phyloP scores from a whole-genome alignment of 1,140 invertebrate genomes.

The Lysiphlebus fabarum region DNA sequence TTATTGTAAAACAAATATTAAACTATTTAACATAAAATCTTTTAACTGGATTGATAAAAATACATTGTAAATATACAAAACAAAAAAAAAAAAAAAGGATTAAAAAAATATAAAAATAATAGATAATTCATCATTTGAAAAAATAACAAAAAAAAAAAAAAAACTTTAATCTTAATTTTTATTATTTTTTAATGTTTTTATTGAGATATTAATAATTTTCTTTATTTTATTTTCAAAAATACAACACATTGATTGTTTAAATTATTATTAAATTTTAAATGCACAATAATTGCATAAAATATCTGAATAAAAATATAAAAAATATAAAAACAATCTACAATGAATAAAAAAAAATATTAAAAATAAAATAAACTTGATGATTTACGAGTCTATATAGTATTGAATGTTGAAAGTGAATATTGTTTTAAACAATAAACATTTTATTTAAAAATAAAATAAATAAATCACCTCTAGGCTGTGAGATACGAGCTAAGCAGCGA shows the following conservation, averaged over 20 bases:
- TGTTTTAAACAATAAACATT: slow-evolving; percentile 30
- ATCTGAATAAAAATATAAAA: no score
- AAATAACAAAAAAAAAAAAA: slow-evolving; percentile 13
- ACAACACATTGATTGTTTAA: neutral
- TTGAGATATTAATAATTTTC: neutral
- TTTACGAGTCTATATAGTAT: slow-evolving; percentile 1
- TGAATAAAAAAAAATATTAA: no score
- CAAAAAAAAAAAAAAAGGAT: slow-evolving; percentile 13
- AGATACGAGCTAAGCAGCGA: slow-evolving; percentile 51
- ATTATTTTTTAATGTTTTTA: no score
- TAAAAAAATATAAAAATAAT: slow-evolving; percentile 11
- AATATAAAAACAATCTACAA: no score
- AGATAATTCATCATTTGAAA: slow-evolving; percentile 21
- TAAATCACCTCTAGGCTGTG: slow-evolving; percentile 52
- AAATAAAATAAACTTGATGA: no score
- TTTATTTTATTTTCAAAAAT: neutral
- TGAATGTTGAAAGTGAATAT: slow-evolving; percentile 4
- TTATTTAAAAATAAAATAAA: slow-evolving; percentile 22
- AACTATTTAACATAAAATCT: slow-evolving; percentile 35
- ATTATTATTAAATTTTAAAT: neutral
- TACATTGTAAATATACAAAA: slow-evolving; percentile 38
- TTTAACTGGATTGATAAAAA: slow-evolving; percentile 36
- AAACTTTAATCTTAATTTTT: neutral
- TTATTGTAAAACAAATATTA: slow-evolving; percentile 33
- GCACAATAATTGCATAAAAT: no score